Base-by-base conservation (phyloP, 2,888 invertebrate genomes). In the Thereva unica region DNA sequence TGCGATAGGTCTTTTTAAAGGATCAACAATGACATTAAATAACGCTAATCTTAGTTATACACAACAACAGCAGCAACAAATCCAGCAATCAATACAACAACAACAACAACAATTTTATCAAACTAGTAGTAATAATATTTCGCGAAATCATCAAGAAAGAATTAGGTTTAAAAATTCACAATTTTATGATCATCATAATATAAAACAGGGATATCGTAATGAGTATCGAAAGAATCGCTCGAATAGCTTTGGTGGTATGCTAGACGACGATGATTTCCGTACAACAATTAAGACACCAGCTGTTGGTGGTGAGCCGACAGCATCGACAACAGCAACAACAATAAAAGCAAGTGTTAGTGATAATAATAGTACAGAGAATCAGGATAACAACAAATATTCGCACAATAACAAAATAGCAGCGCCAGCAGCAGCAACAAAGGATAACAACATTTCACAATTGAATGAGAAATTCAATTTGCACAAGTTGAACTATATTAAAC, bases 1-100 rank as follows among this genome's bases (percentile, higher is more conserved):
- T 8, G 34, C 35, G 10, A 9, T 85, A 87, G 93, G 93, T 79
- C 85, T 93, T 75, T 87, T 92, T 79, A 92, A 92, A 82, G 92
- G 93, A 74, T 91, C 92, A 67, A 87, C 89, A 68, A 87, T 89
- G 77, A 86, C 87, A 72, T 82, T 88, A 75, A 86, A 86, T 80
- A 86, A 84, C 71, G 86, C 87, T 3, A 68, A 70, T 63, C 61
- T 67, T 8, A 54, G 40, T 37, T 42, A 64, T 34, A 23, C 38
- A 40, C 47, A 47, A 10, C 35, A 34, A 41, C 23, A 23, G 23
- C 23, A 23, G 23, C 23, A 23, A 8, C 50, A 50, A 50, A 50
- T 50, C 8, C 8, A n/a, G 5, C 47, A 47, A 47, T 9, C 4
- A 10, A 10, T 9, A 47, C 70, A 40, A 67, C 64, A 47, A 55